Evolutionary conservation across 2,797 vertebrate species (phyloP).

Genomic region (Girardinus metallicus): DNA sequence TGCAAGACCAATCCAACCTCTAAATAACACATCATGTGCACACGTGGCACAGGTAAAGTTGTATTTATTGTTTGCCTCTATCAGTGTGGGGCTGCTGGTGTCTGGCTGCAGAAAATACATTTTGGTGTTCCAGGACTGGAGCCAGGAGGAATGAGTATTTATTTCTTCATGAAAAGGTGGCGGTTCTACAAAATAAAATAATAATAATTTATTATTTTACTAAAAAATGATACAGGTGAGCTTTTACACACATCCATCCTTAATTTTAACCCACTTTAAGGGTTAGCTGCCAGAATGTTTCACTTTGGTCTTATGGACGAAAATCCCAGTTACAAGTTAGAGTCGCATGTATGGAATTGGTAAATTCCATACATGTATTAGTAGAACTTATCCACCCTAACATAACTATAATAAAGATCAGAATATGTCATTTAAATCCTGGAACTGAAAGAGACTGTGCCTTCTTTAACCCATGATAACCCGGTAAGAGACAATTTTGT

Average conservation of each 20-base stretch:
- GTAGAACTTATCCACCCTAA: too few relatives aligned
- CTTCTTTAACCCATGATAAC: not conserved
- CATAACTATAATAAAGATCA: not conserved
- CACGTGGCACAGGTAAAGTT: constrained; percentile 41
- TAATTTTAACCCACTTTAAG: not conserved
- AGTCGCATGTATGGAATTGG: not conserved
- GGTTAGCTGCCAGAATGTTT: not conserved
- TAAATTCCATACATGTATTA: not conserved
- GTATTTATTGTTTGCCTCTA: constrained; percentile 43
- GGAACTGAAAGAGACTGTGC: not conserved
- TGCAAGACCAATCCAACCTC: constrained; percentile 68
- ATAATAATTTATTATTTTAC: not conserved
- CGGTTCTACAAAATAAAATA: not conserved
- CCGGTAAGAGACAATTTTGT: not conserved
- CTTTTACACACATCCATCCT: not conserved
- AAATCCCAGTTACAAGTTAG: not conserved
- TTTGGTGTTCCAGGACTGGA: constrained; percentile 52
- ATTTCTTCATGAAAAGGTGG: not conserved
- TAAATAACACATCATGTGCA: constrained; percentile 57
- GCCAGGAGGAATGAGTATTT: constrained; percentile 32
- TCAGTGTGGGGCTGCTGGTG: constrained; percentile 15
- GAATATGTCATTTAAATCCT: not conserved
- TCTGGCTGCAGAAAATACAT: constrained; percentile 41
- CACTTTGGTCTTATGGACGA: not conserved
- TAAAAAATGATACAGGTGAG: not conserved